Conservation (phyloP, 2,888 invertebrate genomes). For the Athripsodes cinereus region DNA sequence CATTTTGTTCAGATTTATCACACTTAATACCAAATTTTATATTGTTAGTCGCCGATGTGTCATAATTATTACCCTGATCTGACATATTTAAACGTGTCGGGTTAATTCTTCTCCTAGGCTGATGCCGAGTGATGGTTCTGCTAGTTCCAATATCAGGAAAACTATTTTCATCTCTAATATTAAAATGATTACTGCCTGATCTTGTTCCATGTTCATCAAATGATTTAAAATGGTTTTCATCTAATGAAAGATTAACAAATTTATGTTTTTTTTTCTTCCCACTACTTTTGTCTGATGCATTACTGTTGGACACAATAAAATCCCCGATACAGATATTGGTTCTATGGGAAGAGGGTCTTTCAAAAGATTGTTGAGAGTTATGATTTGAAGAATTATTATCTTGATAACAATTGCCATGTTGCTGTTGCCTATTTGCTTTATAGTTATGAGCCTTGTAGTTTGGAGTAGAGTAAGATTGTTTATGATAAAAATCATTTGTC, state of each 20-base stretch:
- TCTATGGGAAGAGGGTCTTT: constrained; percentile 9
- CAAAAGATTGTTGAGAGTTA: not conserved
- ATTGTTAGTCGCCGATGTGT: not conserved
- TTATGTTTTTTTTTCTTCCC: constrained; percentile 37
- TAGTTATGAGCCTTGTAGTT: not conserved
- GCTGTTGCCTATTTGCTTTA: not conserved
- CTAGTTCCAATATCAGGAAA: constrained; percentile 43
- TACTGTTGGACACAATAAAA: constrained; percentile 31
- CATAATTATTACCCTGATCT: constrained; percentile 16
- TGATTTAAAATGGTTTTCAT: constrained; percentile 23
- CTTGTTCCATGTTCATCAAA: not conserved
- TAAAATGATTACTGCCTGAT: not conserved
- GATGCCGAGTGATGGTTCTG: constrained; percentile 38
- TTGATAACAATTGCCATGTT: not conserved
- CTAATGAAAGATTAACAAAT: constrained; percentile 28
- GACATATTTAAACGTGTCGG: constrained; percentile 42
- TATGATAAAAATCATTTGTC: not conserved
- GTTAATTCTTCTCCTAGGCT: constrained; percentile 45
- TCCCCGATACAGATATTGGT: constrained; percentile 35
- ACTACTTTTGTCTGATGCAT: constrained; percentile 4
- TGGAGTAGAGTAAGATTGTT: not conserved
- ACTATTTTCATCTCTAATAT: constrained; percentile 41
- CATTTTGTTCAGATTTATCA: constrained; percentile 33
- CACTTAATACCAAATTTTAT: constrained; percentile 26
- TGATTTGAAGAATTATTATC: not conserved